A percentile compares a stretch with the other conserved stretches of the same genome.
Evolutionary conservation across 2,797 vertebrate species (phyloP).

Genomic region (Scyliorhinus canicula): DNA sequence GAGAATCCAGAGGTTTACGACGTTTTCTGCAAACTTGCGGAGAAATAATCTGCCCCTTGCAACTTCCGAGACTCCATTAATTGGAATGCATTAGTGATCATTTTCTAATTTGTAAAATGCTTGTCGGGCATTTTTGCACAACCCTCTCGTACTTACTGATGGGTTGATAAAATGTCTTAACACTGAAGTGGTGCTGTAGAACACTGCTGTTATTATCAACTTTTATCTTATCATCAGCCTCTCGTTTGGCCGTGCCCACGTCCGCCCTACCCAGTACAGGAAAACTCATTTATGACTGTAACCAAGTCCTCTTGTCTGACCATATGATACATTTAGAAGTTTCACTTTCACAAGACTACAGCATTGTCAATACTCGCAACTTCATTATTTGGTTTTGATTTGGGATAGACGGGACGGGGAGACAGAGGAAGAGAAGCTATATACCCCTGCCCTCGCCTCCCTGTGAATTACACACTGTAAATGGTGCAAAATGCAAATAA

Average conservation of each 20-base stretch:
- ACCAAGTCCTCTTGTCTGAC: background rate
- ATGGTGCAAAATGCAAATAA: background rate
- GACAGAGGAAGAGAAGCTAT: background rate
- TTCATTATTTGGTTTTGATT: background rate
- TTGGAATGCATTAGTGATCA: background rate
- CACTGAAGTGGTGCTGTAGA: background rate
- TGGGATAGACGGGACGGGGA: background rate
- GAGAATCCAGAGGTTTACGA: conserved; percentile 66
- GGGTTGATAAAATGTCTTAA: background rate
- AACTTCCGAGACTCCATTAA: background rate
- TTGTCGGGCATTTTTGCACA: background rate
- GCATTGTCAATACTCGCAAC: background rate
- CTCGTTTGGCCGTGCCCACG: background rate
- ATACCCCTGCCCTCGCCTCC: background rate
- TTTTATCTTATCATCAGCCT: background rate
- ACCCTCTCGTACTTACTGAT: background rate
- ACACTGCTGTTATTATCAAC: background rate
- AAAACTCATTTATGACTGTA: background rate
- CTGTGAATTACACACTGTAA: background rate
- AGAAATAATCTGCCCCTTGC: conserved; percentile 43
- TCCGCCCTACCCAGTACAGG: background rate
- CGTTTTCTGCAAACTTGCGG: conserved; percentile 64
- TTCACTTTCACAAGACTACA: background rate
- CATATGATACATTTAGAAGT: background rate
- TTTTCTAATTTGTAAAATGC: background rate